Evolutionary conservation across 2,888 invertebrate genomes (phyloP).

Genomic region (Lepidocyrtoides sp.): DNA sequence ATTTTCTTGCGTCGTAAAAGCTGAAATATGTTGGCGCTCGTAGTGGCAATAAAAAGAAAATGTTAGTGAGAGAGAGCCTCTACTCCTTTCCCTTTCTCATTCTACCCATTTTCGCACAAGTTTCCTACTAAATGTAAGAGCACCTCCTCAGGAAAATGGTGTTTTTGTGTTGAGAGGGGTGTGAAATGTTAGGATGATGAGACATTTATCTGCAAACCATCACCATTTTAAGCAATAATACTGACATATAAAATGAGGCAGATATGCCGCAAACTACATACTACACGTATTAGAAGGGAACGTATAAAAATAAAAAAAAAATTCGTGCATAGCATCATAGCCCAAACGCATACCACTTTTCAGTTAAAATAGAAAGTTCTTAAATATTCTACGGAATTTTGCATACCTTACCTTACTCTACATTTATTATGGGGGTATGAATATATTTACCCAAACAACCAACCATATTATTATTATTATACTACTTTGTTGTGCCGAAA

Average conservation of each 20-base stretch:
- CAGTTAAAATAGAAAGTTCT: too few relatives aligned
- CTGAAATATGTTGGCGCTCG: constrained; percentile 65
- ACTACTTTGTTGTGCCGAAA: neutral
- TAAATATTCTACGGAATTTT: too few relatives aligned
- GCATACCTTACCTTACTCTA: neutral
- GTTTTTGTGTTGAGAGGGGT: constrained; percentile 69
- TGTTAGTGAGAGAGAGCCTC: constrained; percentile 24
- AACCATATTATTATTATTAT: neutral
- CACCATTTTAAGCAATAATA: constrained; percentile 66
- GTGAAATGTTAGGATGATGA: constrained; percentile 72
- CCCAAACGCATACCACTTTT: too few relatives aligned
- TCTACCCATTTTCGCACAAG: neutral
- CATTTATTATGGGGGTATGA: neutral
- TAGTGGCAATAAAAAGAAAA: constrained; percentile 56
- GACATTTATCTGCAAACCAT: constrained; percentile 72
- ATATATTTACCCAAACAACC: neutral
- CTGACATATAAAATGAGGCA: neutral
- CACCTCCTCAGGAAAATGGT: constrained; percentile 67
- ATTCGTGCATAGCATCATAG: too few relatives aligned
- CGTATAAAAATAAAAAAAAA: neutral
- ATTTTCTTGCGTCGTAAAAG: constrained; percentile 63
- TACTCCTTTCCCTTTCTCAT: neutral
- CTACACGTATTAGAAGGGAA: neutral
- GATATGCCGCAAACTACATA: neutral
- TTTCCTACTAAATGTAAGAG: constrained; percentile 22